Evolutionary conservation across 2,797 vertebrate species (phyloP), one percentile per base, ranked within the genome.

Genomic region (Pangasius djambal): DNA sequence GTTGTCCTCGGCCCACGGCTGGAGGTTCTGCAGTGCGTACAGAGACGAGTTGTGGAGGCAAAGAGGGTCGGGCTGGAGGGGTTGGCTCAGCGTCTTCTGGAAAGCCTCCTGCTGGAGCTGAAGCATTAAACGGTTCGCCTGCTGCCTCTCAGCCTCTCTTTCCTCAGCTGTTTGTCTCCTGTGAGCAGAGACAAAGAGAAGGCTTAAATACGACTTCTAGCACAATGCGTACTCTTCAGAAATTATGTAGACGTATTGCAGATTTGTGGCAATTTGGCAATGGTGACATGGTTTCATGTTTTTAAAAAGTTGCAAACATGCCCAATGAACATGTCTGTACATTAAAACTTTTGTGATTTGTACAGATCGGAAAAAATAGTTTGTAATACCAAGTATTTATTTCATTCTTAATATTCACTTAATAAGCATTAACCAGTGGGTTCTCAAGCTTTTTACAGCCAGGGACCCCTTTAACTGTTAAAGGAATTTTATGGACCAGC

Each of bases 41-140:
- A 99, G 97, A 18, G 98, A 99, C 90, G 98, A 98, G 96, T 99
- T 99, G 96, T 99, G 98, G 94, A 98, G 96, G 94, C 98, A 99
- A 91, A 99, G 97, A 0, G 98, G 98, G 95, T 99, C 98, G 34
- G 97, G 98, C 88, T 98, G 97, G 93, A 98, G 95, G 12, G 98
- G 97, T 93, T 97, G 96, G 84, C 95, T 97, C 95, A 99, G 95
- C 69, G 97, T 98, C 96, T 99, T 98, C 92, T 98, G 98, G 90
- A 99, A 97, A 85, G 98, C 97, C 93, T 99, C 98, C 93, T 99
- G 98, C 94, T 98, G 98, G 85, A 99, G 97, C 95, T 99, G 98
- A 94, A 99, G 95, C 97, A 99, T 98, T 95, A 99, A 96, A 28
- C 98, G 96, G 92, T 97, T 98, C 22, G 98, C 98, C 91, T 99